These are phyloP conservation scores for Leucophenga maculata DNA, from an alignment of 2,888 invertebrate genomes.

Conservation along the genomic window DNA sequence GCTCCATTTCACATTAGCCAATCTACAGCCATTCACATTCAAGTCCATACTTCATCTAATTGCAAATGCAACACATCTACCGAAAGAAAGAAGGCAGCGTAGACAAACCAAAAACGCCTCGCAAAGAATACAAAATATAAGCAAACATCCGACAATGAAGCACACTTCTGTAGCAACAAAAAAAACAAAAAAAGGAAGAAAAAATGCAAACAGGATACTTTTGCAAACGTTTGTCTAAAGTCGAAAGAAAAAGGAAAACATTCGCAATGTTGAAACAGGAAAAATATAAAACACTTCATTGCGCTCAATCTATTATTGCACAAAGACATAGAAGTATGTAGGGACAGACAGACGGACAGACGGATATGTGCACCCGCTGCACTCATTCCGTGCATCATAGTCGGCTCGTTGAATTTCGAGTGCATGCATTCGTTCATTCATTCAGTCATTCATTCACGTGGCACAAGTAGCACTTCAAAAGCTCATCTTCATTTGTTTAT, in stretches of 20 bases:
- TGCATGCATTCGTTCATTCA: slow-evolving; percentile 16
- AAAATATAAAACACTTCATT: slow-evolving; percentile 25
- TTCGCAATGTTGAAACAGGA: neutral
- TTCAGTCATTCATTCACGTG: slow-evolving; percentile 40
- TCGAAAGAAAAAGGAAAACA: neutral
- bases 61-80: neutral
- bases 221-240: neutral
- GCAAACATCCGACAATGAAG: neutral
- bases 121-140: slow-evolving; percentile 26
- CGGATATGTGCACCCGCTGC: neutral
- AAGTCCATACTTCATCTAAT: no score
- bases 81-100: neutral
- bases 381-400: no score
- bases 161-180: neutral
- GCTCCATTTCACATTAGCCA: no score
- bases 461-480: slow-evolving; percentile 51
- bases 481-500: slow-evolving; percentile 67
- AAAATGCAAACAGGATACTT: neutral
- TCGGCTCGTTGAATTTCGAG: neutral
- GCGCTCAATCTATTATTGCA: slow-evolving; percentile 35
- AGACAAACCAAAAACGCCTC: neutral
- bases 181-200: slow-evolving; percentile 6
- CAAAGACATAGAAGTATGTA: slow-evolving; percentile 19
- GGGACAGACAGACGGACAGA: neutral
- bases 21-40: no score